Percentiles rank a stretch among this genome's conserved stretches.
phyloP scores from a whole-genome alignment of 2,797 vertebrate genomes.

The Pampus argenteus region DNA sequence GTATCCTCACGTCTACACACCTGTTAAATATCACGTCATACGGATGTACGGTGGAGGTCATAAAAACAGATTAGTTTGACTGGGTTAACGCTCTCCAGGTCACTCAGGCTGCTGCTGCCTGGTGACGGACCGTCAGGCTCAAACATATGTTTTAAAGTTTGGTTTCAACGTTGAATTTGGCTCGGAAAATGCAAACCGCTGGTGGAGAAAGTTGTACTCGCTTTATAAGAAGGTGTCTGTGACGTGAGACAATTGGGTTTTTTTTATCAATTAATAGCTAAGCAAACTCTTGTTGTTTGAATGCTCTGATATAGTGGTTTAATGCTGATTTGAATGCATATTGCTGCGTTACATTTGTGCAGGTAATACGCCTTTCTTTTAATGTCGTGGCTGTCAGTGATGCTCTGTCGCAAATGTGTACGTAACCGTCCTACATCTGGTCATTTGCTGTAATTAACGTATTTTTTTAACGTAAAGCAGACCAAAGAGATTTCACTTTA shows the following conservation, averaged over 20 bases:
- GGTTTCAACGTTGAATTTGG: neutral
- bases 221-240: neutral
- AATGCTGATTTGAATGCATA: neutral
- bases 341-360: neutral
- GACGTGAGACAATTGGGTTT: neutral
- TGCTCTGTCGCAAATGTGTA: neutral
- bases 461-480: too few species aligned
- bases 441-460: neutral
- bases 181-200: neutral
- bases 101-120: neutral
- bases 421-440: neutral
- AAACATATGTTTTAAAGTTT: conserved; percentile 49
- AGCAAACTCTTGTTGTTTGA: neutral
- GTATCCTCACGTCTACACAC: neutral
- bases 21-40: neutral
- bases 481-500: too few species aligned
- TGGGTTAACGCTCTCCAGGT: neutral
- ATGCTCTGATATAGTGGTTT: neutral
- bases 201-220: neutral
- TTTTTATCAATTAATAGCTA: neutral
- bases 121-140: neutral
- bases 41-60: neutral
- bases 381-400: neutral
- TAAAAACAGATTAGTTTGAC: neutral
- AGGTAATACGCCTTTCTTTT: neutral